phyloP scores from a whole-genome alignment of 2,113 vertebrate species.

The Sebastes fasciatus region DNA sequence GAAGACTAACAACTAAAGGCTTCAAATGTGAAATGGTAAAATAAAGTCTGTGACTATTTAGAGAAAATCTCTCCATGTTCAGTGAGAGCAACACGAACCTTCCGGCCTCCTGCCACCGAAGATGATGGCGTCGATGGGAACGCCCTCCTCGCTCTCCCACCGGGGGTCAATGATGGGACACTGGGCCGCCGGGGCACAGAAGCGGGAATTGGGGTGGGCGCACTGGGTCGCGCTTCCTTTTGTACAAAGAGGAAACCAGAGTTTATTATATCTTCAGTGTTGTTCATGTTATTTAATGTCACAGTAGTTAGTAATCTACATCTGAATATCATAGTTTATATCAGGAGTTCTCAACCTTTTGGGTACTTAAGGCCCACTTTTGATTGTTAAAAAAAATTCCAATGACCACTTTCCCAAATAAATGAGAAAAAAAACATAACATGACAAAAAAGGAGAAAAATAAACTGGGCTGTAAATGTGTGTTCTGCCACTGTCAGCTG shows the following conservation, averaged over 20 bases:
- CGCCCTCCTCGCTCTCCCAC: slow-evolving; percentile 94
- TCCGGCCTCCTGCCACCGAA: slow-evolving; percentile 95
- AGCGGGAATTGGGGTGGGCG: slow-evolving; percentile 96
- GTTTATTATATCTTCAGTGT: neutral
- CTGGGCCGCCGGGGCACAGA: slow-evolving; percentile 94
- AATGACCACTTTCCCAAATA: no score
- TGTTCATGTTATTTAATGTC: no score
- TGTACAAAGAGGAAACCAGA: slow-evolving; percentile 6
- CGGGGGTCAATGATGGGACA: slow-evolving; percentile 95
- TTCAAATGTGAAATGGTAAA: neutral
- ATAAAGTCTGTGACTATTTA: neutral
- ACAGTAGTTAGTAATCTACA: neutral
- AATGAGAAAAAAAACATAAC: no score
- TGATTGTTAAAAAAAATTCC: no score
- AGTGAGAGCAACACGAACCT: slow-evolving; percentile 78
- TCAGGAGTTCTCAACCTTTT: no score
- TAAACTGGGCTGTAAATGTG: no score
- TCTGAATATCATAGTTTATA: neutral
- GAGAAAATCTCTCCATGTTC: neutral
- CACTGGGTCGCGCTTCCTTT: slow-evolving; percentile 82
- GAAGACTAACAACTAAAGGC: neutral
- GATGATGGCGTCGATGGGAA: slow-evolving; percentile 95
- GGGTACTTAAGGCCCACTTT: no score
- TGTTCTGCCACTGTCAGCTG: no score
- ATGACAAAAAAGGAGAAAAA: no score